Conservation (phyloP, 2,888 invertebrate species). For the Aplocera efformata region DNA sequence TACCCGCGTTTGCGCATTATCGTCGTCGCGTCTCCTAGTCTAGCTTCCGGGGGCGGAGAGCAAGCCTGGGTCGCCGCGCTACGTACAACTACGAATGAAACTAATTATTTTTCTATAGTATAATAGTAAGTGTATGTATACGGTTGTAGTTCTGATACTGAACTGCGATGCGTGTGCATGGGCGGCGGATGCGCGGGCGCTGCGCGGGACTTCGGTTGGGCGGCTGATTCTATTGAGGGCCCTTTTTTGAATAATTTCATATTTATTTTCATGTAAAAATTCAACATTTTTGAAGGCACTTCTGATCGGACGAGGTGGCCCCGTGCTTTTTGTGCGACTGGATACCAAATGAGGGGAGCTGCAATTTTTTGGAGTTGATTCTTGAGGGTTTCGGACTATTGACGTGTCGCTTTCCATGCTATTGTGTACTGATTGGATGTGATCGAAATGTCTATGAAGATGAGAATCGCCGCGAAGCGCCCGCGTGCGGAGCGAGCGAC, state of each 20-base stretch:
- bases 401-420: constrained; percentile 86
- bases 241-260: constrained; percentile 86
- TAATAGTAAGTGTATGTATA: constrained; percentile 75
- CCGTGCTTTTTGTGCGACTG: constrained; percentile 83
- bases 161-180: constrained; percentile 56
- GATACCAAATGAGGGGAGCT: constrained; percentile 44
- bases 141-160: constrained; percentile 67
- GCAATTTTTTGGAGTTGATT: constrained; percentile 38
- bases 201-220: constrained; percentile 82
- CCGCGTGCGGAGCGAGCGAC: constrained; percentile 54
- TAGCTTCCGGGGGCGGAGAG: constrained; percentile 16
- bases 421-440: constrained; percentile 88
- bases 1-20: background rate
- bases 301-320: constrained; percentile 96
- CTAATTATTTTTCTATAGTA: constrained; percentile 79
- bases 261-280: constrained; percentile 88
- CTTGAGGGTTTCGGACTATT: constrained; percentile 61
- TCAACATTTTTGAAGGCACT: constrained; percentile 94
- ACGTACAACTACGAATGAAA: constrained; percentile 79
- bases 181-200: constrained; percentile 52
- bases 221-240: constrained; percentile 93
- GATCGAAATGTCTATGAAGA: constrained; percentile 84
- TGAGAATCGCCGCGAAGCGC: constrained; percentile 82
- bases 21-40: constrained; percentile 1
- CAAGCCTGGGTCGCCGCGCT: constrained; percentile 55